These are phyloP conservation scores for Leptinotarsa haldemani DNA, from an alignment of 2,888 invertebrate species.

Conservation along the genomic window DNA sequence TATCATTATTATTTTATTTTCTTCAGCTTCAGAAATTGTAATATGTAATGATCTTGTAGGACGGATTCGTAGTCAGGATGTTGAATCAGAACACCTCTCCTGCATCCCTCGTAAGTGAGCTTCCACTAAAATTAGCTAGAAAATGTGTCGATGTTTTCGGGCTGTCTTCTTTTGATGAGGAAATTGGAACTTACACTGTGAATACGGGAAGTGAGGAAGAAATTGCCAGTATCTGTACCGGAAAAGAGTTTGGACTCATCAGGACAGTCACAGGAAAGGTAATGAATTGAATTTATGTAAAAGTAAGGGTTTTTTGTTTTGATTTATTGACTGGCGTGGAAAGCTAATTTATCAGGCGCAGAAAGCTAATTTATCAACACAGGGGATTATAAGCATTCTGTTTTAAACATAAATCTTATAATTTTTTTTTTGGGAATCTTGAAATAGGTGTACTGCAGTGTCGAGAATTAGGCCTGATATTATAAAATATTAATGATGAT, in stretches of 20 bases:
- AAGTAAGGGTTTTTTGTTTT: not conserved
- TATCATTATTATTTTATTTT: not conserved
- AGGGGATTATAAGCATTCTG: too few relatives aligned
- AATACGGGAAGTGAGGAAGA: constrained; percentile 77
- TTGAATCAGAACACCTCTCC: constrained; percentile 74
- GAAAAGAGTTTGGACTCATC: constrained; percentile 91
- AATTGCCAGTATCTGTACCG: constrained; percentile 79
- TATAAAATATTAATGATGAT: too few relatives aligned
- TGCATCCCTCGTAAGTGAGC: constrained; percentile 71
- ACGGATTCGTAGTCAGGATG: constrained; percentile 83
- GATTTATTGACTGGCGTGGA: too few relatives aligned
- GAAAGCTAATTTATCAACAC: too few relatives aligned
- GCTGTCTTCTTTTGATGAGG: constrained; percentile 78
- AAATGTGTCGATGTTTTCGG: constrained; percentile 85
- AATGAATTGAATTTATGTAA: constrained; percentile 39
- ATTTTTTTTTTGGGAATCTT: too few relatives aligned
- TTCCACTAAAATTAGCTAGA: constrained; percentile 81
- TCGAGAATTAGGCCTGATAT: too few relatives aligned
- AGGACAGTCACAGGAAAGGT: constrained; percentile 88
- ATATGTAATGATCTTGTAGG: constrained; percentile 66
- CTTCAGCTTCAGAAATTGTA: too few relatives aligned
- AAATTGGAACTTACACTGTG: constrained; percentile 64
- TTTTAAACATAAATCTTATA: too few relatives aligned
- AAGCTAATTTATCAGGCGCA: too few relatives aligned
- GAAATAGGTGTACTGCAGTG: too few relatives aligned